phyloP scores from a whole-genome alignment of 1,140 invertebrate genomes.

The Araneus ventricosus region DNA sequence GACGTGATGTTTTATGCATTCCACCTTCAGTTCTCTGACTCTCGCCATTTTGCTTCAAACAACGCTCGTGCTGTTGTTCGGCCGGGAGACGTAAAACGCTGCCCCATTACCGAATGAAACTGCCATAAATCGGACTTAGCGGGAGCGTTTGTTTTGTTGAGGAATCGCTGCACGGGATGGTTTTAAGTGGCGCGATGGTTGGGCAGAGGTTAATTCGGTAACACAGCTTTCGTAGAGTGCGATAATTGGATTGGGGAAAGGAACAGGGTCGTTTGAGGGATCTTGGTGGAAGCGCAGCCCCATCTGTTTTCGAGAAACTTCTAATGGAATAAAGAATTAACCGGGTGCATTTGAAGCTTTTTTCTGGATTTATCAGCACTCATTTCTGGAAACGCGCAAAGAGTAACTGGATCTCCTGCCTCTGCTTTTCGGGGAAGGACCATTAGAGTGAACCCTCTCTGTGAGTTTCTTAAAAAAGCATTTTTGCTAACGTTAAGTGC shows the following conservation, averaged over 20 bases:
- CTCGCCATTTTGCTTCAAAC: background rate
- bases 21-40: too few relatives aligned
- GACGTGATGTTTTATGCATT: too few relatives aligned
- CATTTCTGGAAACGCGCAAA: background rate
- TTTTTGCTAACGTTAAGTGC: too few relatives aligned
- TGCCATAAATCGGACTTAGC: slow-evolving; percentile 16
- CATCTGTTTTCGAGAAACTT: slow-evolving; percentile 18
- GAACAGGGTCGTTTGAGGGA: background rate
- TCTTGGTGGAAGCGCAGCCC: background rate
- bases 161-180: background rate
- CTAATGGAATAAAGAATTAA: slow-evolving; percentile 38
- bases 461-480: too few relatives aligned
- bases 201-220: slow-evolving; percentile 55
- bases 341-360: background rate
- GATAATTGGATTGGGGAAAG: slow-evolving; percentile 28
- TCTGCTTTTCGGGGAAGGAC: background rate
- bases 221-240: background rate
- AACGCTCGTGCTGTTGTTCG: background rate
- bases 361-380: background rate
- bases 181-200: slow-evolving; percentile 30
- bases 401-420: background rate
- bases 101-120: slow-evolving; percentile 54
- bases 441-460: too few relatives aligned
- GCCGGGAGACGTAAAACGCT: background rate
- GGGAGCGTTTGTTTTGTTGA: slow-evolving; percentile 51